These are phyloP conservation scores for Potamarius usumacintae DNA, from an alignment of 2,113 vertebrate species.

Conservation along the genomic window DNA sequence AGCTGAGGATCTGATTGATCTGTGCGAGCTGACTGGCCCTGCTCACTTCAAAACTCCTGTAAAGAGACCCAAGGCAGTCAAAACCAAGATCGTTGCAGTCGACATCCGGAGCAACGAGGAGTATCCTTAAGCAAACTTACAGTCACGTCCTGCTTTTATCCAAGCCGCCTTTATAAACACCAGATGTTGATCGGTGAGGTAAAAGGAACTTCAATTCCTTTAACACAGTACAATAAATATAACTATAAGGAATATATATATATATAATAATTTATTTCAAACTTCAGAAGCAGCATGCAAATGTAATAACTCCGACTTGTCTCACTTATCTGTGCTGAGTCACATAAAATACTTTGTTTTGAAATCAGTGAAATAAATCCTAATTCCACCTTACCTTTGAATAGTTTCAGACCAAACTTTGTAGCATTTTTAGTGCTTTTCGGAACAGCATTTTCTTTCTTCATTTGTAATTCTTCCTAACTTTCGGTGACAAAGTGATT, in stretches of 20 bases:
- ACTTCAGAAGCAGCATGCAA: too few species aligned
- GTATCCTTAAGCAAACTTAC: constrained; percentile 83
- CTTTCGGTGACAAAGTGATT: too few species aligned
- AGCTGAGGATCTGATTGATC: constrained; percentile 92
- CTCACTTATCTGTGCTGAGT: too few species aligned
- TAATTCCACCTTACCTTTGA: too few species aligned
- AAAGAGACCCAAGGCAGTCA: constrained; percentile 85
- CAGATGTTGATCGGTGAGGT: neutral
- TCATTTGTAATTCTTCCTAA: too few species aligned
- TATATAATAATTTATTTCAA: too few species aligned
- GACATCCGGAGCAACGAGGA: constrained; percentile 91
- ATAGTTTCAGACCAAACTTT: too few species aligned
- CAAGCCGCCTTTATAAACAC: neutral
- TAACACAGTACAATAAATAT: neutral
- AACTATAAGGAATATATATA: neutral
- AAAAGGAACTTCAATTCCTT: neutral
- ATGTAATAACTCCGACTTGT: too few species aligned
- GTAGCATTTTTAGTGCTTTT: too few species aligned
- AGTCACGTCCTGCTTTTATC: neutral
- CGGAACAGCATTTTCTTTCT: too few species aligned
- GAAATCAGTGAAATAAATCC: too few species aligned
- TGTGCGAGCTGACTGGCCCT: constrained; percentile 85
- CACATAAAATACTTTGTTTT: too few species aligned
- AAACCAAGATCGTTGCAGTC: constrained; percentile 90
- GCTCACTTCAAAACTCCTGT: constrained; percentile 77